Percentiles rank a stretch among this genome's conserved stretches.
phyloP scores from a whole-genome alignment of 1,140 invertebrate species.

The Penaeus vannamei region DNA sequence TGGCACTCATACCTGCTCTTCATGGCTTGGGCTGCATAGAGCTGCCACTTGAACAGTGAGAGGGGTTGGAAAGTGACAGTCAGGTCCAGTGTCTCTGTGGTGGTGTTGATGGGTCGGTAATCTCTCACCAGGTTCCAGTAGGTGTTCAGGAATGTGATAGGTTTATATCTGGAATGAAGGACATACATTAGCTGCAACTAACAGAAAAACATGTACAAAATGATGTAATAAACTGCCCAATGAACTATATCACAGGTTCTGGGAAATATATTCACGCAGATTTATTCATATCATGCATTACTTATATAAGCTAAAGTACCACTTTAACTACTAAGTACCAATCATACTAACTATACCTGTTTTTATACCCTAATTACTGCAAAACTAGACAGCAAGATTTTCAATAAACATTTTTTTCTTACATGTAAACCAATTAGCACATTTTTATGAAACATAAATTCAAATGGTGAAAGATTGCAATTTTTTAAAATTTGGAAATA shows the following conservation, averaged over 20 bases:
- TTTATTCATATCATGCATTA: no score
- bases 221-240: not conserved
- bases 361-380: no score
- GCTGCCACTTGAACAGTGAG: constrained; percentile 97
- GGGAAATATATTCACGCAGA: not conserved
- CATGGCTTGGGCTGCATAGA: constrained; percentile 94
- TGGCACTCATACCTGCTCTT: constrained; percentile 74
- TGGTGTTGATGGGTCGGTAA: constrained; percentile 94
- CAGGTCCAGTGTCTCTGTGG: constrained; percentile 74
- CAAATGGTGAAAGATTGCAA: no score
- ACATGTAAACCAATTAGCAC: no score
- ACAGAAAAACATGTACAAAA: not conserved
- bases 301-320: no score
- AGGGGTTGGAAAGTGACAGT: constrained; percentile 93
- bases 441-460: no score
- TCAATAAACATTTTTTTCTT: no score
- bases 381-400: no score
- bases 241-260: not conserved
- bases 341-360: no score
- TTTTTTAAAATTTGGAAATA: no score
- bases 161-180: constrained; percentile 89
- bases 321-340: no score
- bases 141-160: constrained; percentile 96
- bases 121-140: constrained; percentile 99
- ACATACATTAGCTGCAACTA: not conserved